Evolutionary conservation across 2,888 invertebrate genomes (phyloP), one percentile per base, ranked within the genome.

Genomic region (Orchesellides sinensis): DNA sequence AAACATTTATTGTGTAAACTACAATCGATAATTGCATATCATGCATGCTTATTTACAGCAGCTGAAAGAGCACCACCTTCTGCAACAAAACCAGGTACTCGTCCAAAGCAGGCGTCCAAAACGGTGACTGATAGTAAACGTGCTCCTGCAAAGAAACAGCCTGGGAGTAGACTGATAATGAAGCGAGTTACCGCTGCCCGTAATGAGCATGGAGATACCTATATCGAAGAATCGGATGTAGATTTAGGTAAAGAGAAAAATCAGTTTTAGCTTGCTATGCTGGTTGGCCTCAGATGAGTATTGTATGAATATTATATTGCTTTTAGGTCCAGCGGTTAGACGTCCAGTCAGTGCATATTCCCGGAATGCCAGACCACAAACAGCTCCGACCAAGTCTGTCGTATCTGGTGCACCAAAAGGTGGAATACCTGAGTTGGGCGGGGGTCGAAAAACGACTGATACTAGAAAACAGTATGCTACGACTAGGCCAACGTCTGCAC

Each of bases 81-180:
- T 40, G 2, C 10, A 5, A 2, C 40, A n/a, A n/a, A n/a, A n/a
- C n/a, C n/a, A n/a, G n/a, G n/a, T 40, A 2, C 40, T 40, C 40
- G 40, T 2, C 40, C 40, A 40, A n/a, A n/a, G n/a, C n/a, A n/a
- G n/a, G n/a, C n/a, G n/a, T n/a, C n/a, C n/a, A n/a, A n/a, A n/a
- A n/a, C n/a, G n/a, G n/a, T n/a, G n/a, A n/a, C n/a, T n/a, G n/a
- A n/a, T n/a, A n/a, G n/a, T 1, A 3, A 49, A 2, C 2, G 19
- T 2, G 47, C 14, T 72, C 27, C 72, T 21, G 29, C 40, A 45
- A 72, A 45, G 59, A 72, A 45, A 21, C 5, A 29, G 17, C 32
- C 8, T 21, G 63, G 49, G n/a, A 78, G 61, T 12, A 59, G 54
- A 29, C 40, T 70, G n/a, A 14, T 79, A 27, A 79, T 79, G 79